These are phyloP conservation scores for Acheta domesticus DNA, from an alignment of 2,888 invertebrate species.

Conservation along the genomic window DNA sequence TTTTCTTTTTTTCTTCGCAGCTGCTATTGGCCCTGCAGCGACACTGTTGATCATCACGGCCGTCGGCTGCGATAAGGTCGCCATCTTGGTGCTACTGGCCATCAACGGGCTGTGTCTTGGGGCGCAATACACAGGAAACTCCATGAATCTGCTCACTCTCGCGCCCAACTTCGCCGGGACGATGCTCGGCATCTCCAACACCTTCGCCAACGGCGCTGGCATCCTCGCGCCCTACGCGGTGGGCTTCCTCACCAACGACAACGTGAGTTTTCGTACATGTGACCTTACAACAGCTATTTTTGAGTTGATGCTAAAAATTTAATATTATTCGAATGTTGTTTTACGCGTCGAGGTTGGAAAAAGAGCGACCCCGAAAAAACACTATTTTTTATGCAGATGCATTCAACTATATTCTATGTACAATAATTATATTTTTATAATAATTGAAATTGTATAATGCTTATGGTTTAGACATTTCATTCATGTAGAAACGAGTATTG, in stretches of 20 bases:
- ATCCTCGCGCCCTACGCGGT: slow-evolving; percentile 43
- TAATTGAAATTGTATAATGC: too few relatives aligned
- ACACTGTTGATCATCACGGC: slow-evolving; percentile 27
- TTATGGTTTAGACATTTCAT: too few relatives aligned
- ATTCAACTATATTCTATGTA: too few relatives aligned
- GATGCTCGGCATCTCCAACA: slow-evolving; percentile 45
- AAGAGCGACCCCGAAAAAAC: too few relatives aligned
- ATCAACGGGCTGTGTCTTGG: slow-evolving; percentile 30
- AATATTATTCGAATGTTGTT: too few relatives aligned
- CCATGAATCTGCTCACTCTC: slow-evolving; percentile 44
- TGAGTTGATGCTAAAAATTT: too few relatives aligned
- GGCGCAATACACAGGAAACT: slow-evolving; percentile 40
- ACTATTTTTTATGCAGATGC: too few relatives aligned
- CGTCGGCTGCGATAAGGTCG: slow-evolving; percentile 24
- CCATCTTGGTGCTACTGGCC: slow-evolving; percentile 29
- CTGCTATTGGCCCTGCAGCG: slow-evolving; percentile 28
- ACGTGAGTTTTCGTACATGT: neutral
- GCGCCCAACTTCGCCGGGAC: slow-evolving; percentile 45
- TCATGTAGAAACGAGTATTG: too few relatives aligned
- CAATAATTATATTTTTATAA: too few relatives aligned
- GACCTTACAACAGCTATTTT: too few relatives aligned
- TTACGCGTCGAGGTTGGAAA: too few relatives aligned
- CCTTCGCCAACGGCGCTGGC: slow-evolving; percentile 43
- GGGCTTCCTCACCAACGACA: slow-evolving; percentile 40
- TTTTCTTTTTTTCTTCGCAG: neutral